phyloP scores from a whole-genome alignment of 1,140 invertebrate species.

The Atopsyche davidsoni region DNA sequence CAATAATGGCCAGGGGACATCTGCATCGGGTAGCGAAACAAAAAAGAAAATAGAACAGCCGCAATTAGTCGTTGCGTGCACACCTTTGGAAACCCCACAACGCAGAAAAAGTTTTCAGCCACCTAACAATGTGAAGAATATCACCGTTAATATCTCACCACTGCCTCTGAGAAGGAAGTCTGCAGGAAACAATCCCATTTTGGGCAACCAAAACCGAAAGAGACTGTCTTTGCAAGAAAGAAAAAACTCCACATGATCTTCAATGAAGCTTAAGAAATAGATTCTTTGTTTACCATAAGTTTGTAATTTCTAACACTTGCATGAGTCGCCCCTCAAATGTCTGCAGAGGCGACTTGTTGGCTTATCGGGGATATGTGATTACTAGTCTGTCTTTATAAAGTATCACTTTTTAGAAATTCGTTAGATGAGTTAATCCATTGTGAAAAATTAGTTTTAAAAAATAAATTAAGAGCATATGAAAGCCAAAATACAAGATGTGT shows the following conservation, averaged over 20 bases:
- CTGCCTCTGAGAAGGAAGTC: conserved; percentile 28
- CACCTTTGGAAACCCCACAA: conserved; percentile 15
- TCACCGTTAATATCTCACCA: conserved; percentile 2
- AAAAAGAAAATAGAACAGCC: conserved; percentile 35
- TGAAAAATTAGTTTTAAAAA: too few species aligned
- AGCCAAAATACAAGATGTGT: too few species aligned
- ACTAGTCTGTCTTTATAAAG: too few species aligned
- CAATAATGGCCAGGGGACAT: conserved; percentile 34
- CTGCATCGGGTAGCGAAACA: conserved; percentile 34
- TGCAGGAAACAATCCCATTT: conserved; percentile 13
- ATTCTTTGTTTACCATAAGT: too few species aligned
- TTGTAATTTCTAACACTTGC: too few species aligned
- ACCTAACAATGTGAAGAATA: background rate
- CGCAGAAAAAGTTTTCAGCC: conserved; percentile 21
- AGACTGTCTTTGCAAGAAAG: conserved; percentile 44
- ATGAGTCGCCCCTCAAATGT: too few species aligned
- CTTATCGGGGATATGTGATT: too few species aligned
- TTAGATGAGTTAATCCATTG: too few species aligned
- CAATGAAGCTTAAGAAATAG: too few species aligned
- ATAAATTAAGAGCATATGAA: too few species aligned
- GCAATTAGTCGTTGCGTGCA: background rate
- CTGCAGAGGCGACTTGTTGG: too few species aligned
- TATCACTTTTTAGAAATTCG: too few species aligned
- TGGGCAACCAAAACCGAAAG: conserved; percentile 41
- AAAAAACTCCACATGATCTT: conserved; percentile 45